These are phyloP conservation scores for Bombus haemorrhoidalis DNA, from an alignment of 1,140 invertebrate genomes.

Conservation along the genomic window DNA sequence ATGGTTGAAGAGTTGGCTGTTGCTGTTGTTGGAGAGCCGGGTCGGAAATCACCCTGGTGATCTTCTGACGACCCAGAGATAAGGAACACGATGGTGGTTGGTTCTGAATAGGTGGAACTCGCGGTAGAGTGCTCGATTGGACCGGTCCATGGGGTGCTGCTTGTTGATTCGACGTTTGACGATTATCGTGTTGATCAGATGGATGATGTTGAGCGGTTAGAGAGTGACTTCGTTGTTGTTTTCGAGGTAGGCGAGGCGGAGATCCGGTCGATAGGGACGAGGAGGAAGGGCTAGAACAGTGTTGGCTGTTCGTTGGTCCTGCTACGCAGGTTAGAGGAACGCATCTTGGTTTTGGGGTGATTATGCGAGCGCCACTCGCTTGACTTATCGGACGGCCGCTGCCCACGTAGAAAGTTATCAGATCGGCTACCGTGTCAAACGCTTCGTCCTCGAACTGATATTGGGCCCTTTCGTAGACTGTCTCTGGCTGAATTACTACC, in stretches of 20 bases:
- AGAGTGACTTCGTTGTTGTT: conserved; percentile 79
- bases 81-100: conserved; percentile 77
- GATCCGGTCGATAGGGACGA: conserved; percentile 76
- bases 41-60: conserved; percentile 79
- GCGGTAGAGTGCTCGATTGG: conserved; percentile 78
- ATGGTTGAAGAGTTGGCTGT: conserved; percentile 62
- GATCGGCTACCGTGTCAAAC: conserved; percentile 95
- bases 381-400: conserved; percentile 92
- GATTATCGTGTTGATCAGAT: conserved; percentile 60
- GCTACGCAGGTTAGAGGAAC: conserved; percentile 73
- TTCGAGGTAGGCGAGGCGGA: conserved; percentile 74
- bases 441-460: conserved; percentile 97
- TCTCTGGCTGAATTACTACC: conserved; percentile 93
- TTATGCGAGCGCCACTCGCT: conserved; percentile 93
- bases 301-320: conserved; percentile 61
- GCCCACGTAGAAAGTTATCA: conserved; percentile 97
- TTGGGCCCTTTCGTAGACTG: conserved; percentile 94
- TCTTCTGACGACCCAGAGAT: conserved; percentile 79
- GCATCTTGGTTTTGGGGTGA: conserved; percentile 78
- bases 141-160: conserved; percentile 44
- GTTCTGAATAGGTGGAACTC: conserved; percentile 75
- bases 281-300: conserved; percentile 76
- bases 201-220: conserved; percentile 74
- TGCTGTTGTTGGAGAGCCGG: conserved; percentile 75
- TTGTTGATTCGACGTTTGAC: conserved; percentile 58